Percentiles rank a stretch among this genome's conserved stretches.
These are phyloP conservation scores for Hiodon tergisus DNA, from an alignment of 2,113 vertebrate genomes.

Conservation along the genomic window DNA sequence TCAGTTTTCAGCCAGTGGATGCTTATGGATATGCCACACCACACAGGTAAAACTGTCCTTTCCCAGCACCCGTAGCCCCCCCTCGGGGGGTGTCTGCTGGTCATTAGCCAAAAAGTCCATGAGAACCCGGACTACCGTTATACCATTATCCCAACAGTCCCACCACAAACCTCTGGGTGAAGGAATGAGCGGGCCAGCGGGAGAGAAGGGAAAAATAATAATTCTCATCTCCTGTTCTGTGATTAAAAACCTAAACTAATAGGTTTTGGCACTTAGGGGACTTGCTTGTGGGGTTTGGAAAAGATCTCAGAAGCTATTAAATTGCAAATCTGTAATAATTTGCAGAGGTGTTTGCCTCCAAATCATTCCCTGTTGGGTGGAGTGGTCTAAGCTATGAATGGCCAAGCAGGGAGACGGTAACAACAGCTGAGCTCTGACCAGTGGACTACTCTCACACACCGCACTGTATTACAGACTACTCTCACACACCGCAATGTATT, in stretches of 20 bases:
- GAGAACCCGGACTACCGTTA: neutral
- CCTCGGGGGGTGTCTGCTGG: too few species aligned
- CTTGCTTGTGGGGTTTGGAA: conserved; percentile 46
- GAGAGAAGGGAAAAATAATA: conserved; percentile 29
- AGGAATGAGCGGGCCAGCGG: neutral
- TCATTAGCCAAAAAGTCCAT: too few species aligned
- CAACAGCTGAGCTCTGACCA: conserved; percentile 4
- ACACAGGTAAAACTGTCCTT: too few species aligned
- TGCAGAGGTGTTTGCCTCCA: conserved; percentile 59
- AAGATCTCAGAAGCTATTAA: conserved; percentile 66
- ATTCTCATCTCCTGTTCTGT: conserved; percentile 58
- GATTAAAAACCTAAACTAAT: conserved; percentile 68
- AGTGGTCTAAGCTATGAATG: conserved; percentile 43
- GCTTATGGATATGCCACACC: too few species aligned
- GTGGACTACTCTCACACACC: conserved; percentile 17
- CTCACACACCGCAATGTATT: too few species aligned
- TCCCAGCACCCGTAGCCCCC: too few species aligned
- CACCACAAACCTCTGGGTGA: neutral
- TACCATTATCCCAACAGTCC: neutral
- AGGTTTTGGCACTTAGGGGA: conserved; percentile 57
- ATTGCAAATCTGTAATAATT: conserved; percentile 70
- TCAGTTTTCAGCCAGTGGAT: too few species aligned
- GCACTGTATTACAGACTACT: neutral
- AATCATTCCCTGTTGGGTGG: conserved; percentile 53
- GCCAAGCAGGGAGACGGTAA: conserved; percentile 34